Base-by-base conservation (phyloP, 2,797 vertebrate genomes). In the Darevskia nairensis region DNA sequence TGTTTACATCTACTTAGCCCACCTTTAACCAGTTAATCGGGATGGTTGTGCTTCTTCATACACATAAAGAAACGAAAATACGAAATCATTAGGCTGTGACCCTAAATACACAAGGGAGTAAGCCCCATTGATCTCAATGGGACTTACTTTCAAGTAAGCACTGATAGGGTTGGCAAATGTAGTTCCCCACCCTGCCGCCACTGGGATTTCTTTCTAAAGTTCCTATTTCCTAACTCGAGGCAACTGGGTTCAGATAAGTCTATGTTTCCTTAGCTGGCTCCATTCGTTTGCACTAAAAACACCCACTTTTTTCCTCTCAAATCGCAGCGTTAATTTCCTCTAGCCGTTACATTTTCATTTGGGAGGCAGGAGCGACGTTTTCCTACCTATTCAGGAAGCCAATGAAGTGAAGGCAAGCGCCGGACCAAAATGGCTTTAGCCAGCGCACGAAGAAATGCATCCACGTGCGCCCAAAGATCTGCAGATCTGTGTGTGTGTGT, bases 241-340 rank as follows among this genome's bases (percentile, higher is more conserved):
- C n/a, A 64, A 0, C 21, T 88, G n/a, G 7, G 0, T 0, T 4
- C 0, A 41, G 1, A 80, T 2, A 6, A 3, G 9, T 50, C 64
- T 0, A 0, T 0, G 1, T 0, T 0, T 11, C 7, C 32, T 71
- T 29, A 81, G 2, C 0, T 17, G 2, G 13, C 5, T 64, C 0
- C 1, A 59, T 66, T 27, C 0, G 59, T 2, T 50, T 21, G 4
- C 6, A 74, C 78, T 19, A 39, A 68, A 61, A 23, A 69, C 66
- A 44, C 32, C 21, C 46, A 8, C 78, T 88, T n/a, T 68, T 35
- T 50, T 23, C 27, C 27, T 15, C 66, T 41, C 75, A 35, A 55
- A 50, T 11, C 13, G 50, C 50, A 44, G 64, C n/a, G 10, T 69
- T 55, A n/a, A 64, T 61, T 74, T 25, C 78, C 55, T 74, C 21